Percentiles rank a stretch among this genome's conserved stretches.
Evolutionary conservation across 2,888 invertebrate genomes (phyloP).

Genomic region (Cryptosula pallasiana): DNA sequence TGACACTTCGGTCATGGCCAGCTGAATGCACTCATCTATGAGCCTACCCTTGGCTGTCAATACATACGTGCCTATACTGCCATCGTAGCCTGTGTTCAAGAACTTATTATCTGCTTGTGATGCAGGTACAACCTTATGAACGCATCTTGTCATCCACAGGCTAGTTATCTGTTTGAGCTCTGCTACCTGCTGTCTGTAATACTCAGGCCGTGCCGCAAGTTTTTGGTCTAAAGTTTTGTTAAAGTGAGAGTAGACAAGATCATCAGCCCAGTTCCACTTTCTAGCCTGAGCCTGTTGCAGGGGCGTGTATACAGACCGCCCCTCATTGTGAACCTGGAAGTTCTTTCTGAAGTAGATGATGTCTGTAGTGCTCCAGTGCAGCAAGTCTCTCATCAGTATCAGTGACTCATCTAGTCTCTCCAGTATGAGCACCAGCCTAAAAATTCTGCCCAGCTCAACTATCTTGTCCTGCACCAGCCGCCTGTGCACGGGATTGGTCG

Average conservation of each 20-base stretch:
- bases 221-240: neutral
- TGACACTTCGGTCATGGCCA: neutral
- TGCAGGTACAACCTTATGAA: neutral
- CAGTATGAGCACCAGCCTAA: neutral
- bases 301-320: neutral
- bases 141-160: slow-evolving; percentile 1
- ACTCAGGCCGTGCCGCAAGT: neutral
- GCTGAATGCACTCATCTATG: neutral
- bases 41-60: neutral
- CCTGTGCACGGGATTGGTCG: neutral
- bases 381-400: neutral
- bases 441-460: neutral
- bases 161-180: neutral
- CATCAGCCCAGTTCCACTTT: slow-evolving; percentile 15
- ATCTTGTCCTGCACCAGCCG: neutral
- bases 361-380: slow-evolving; percentile 1
- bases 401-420: slow-evolving; percentile 7
- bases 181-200: neutral
- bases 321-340: neutral
- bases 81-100: neutral
- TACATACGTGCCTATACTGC: neutral
- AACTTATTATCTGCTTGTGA: neutral
- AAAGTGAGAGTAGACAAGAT: neutral
- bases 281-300: neutral
- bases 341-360: neutral